Conservation (phyloP, 2,113 vertebrate species). For the Amia ocellicauda region DNA sequence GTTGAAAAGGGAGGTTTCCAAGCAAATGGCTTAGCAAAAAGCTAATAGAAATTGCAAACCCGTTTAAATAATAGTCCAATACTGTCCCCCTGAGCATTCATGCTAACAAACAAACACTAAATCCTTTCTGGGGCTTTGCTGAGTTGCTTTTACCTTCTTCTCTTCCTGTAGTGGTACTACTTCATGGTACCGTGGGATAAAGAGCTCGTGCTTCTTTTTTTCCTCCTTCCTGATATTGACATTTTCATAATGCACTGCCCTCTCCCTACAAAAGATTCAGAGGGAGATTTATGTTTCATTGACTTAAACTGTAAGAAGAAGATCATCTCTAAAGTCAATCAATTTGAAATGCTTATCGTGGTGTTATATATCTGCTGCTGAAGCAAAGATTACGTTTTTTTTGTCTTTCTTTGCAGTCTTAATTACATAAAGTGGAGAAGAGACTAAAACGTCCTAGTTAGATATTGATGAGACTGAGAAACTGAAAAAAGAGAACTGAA, state of each 20-base stretch:
- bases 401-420: conserved; percentile 7
- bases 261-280: conserved; percentile 59
- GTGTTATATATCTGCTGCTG: neutral
- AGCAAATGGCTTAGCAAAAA: too few relatives aligned
- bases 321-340: neutral
- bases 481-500: too few relatives aligned
- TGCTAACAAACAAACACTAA: neutral
- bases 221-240: conserved; percentile 65
- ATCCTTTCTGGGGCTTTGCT: neutral
- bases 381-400: conserved; percentile 12
- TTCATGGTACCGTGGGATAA: conserved; percentile 61
- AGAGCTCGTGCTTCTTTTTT: conserved; percentile 48
- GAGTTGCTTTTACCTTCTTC: conserved; percentile 58
- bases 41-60: too few relatives aligned
- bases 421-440: conserved; percentile 23
- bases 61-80: too few relatives aligned
- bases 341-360: conserved; percentile 12
- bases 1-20: too few relatives aligned
- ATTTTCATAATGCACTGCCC: conserved; percentile 60
- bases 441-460: conserved; percentile 1
- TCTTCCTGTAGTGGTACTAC: conserved; percentile 59
- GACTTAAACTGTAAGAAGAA: conserved; percentile 35
- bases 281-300: conserved; percentile 48
- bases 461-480: conserved; percentile 19
- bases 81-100: too few relatives aligned